Percentiles rank a stretch among this genome's conserved stretches.
Evolutionary conservation across 1,140 invertebrate species (phyloP).

Genomic region (Eumaeus atala): DNA sequence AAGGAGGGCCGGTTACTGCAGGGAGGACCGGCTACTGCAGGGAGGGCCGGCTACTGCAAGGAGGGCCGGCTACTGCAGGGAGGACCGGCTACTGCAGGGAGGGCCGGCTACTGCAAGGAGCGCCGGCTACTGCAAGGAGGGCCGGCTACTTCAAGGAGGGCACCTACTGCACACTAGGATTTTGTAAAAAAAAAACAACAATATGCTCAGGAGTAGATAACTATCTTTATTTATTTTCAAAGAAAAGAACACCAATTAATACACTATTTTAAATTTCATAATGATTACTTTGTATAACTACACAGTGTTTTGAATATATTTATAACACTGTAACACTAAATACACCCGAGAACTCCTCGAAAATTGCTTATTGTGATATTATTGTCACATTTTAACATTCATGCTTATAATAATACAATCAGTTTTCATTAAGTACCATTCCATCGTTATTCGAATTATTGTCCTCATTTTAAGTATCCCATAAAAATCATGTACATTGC

Average conservation of each 20-base stretch:
- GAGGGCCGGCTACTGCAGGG: too few species aligned
- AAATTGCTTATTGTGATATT: conserved; percentile 37
- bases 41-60: too few species aligned
- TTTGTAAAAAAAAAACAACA: conserved; percentile 37
- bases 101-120: too few species aligned
- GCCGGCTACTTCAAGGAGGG: too few species aligned
- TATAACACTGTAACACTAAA: conserved; percentile 3
- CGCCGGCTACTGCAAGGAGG: too few species aligned
- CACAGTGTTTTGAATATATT: conserved; percentile 8
- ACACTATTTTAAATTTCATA: conserved; percentile 60
- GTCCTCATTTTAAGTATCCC: too few species aligned
- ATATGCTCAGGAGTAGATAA: conserved; percentile 66
- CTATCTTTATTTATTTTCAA: conserved; percentile 68
- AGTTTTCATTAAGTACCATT: conserved; percentile 16
- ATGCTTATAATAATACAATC: conserved; percentile 19
- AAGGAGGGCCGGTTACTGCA: too few species aligned
- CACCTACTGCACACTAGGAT: too few species aligned
- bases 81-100: too few species aligned
- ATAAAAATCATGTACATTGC: too few species aligned
- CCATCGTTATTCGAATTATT: too few species aligned
- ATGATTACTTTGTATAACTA: conserved; percentile 48
- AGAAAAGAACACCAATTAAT: conserved; percentile 67
- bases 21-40: too few species aligned
- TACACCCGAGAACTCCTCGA: conserved; percentile 18
- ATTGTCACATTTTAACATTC: conserved; percentile 31